Conservation (phyloP, 2,888 invertebrate genomes). For the Stenodema calcarata region DNA sequence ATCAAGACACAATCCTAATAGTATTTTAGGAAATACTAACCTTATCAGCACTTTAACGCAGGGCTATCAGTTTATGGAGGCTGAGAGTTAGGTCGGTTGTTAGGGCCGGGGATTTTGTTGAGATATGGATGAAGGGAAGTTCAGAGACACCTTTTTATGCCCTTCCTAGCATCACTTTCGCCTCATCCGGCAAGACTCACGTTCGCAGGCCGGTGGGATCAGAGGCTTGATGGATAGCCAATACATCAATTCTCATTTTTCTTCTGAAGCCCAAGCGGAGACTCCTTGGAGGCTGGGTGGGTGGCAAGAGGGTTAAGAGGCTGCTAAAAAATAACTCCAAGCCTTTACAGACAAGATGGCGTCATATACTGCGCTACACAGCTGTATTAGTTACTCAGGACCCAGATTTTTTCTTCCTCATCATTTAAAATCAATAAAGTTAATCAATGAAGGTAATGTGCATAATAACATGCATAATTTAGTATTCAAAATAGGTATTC, state of each 20-base stretch:
- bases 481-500: too few species aligned
- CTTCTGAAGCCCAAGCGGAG: conserved; percentile 12
- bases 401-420: too few species aligned
- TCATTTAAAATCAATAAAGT: too few species aligned
- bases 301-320: neutral
- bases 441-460: too few species aligned
- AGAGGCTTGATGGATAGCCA: conserved; percentile 41
- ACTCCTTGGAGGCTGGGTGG: neutral
- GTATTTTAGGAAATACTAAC: too few species aligned
- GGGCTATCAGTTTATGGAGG: neutral
- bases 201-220: neutral
- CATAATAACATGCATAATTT: too few species aligned
- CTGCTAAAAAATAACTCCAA: neutral
- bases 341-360: neutral
- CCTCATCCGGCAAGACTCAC: neutral
- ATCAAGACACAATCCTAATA: too few species aligned
- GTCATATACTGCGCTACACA: neutral
- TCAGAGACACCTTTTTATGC: conserved; percentile 17
- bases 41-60: neutral
- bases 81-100: neutral
- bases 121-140: neutral
- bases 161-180: neutral
- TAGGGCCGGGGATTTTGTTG: neutral
- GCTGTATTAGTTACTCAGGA: too few species aligned
- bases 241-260: conserved; percentile 52